A percentile compares a stretch with the other conserved stretches of the same genome.
Evolutionary conservation across 1,140 invertebrate species (phyloP).

Genomic region (Brachionus calyciflorus): DNA sequence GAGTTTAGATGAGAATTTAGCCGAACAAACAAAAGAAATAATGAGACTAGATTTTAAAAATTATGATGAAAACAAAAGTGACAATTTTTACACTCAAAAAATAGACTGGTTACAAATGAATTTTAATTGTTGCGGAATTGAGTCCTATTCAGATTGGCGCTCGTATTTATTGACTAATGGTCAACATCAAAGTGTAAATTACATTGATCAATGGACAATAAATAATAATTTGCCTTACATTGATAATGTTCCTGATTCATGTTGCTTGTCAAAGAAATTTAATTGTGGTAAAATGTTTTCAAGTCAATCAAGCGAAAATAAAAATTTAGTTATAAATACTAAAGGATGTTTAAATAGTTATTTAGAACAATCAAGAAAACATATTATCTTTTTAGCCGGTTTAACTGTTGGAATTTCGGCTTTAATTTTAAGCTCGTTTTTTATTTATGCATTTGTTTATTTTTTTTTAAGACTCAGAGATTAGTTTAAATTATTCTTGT

Average conservation of each 20-base stretch:
- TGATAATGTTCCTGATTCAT: slow-evolving; percentile 45
- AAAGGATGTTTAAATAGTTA: slow-evolving; percentile 30
- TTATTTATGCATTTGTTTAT: slow-evolving; percentile 7
- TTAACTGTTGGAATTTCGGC: not conserved
- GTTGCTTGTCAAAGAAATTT: not conserved
- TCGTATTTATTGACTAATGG: not conserved
- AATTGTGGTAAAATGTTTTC: slow-evolving; percentile 37
- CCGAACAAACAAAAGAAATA: not conserved
- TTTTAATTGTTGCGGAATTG: slow-evolving; percentile 41
- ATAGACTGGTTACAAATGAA: slow-evolving; percentile 38
- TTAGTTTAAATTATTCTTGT: too few relatives aligned
- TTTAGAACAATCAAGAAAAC: not conserved
- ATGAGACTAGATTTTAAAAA: not conserved
- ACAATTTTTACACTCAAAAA: slow-evolving; percentile 5
- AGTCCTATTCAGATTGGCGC: slow-evolving; percentile 26
- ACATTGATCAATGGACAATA: slow-evolving; percentile 20
- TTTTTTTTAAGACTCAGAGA: not conserved
- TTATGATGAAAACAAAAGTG: slow-evolving; percentile 20
- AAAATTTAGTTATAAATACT: not conserved
- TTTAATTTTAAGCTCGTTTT: not conserved
- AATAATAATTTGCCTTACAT: slow-evolving; percentile 32
- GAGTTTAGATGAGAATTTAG: not conserved
- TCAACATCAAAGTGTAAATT: not conserved
- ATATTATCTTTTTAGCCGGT: not conserved
- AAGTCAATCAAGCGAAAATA: not conserved